Evolutionary conservation across 2,797 vertebrate species (phyloP).

Genomic region (Notolabrus celidotus): DNA sequence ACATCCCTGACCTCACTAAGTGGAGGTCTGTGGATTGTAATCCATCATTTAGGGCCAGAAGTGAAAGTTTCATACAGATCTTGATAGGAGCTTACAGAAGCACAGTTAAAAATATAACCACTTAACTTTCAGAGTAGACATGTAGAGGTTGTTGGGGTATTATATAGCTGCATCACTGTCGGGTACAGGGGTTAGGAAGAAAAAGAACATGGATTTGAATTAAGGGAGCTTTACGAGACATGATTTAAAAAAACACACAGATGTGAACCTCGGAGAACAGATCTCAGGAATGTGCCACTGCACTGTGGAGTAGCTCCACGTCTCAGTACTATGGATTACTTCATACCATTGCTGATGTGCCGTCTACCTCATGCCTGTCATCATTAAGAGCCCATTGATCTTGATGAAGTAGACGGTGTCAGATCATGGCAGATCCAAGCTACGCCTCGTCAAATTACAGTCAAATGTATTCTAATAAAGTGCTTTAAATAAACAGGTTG

Average conservation of each 20-base stretch:
- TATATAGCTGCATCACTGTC: conserved; percentile 24
- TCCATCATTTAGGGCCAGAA: conserved; percentile 39
- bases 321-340: conserved; percentile 4
- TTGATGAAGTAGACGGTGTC: conserved; percentile 22
- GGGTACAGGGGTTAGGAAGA: not conserved
- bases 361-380: not conserved
- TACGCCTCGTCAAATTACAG: conserved; percentile 46
- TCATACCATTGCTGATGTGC: conserved; percentile 14
- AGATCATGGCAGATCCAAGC: conserved; percentile 45
- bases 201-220: not conserved
- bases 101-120: conserved; percentile 9
- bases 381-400: conserved; percentile 59
- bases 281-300: conserved; percentile 19
- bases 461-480: conserved; percentile 46
- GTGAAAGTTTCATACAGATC: conserved; percentile 50
- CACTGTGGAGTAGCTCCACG: conserved; percentile 29
- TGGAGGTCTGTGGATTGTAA: conserved; percentile 40
- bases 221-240: not conserved
- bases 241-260: not conserved
- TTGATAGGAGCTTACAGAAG: conserved; percentile 7
- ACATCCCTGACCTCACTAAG: conserved; percentile 29
- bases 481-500: conserved; percentile 61
- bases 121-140: conserved; percentile 7
- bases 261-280: not conserved
- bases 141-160: conserved; percentile 8